phyloP scores from a whole-genome alignment of 2,888 invertebrate genomes.

The Hypena proboscidalis region DNA sequence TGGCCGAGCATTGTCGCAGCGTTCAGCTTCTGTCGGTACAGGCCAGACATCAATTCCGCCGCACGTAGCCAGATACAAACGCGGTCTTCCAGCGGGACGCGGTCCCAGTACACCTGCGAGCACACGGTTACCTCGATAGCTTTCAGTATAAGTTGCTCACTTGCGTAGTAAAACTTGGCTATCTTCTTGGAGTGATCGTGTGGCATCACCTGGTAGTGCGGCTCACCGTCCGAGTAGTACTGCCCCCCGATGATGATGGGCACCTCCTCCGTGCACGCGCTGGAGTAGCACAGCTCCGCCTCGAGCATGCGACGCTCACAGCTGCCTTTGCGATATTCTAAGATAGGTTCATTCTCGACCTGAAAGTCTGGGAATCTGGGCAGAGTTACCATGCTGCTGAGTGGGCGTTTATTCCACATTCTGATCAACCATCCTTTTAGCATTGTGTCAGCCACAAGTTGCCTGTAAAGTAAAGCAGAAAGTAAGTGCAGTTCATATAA shows the following conservation, averaged over 20 bases:
- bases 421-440: no score
- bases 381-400: constrained; percentile 87
- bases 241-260: constrained; percentile 99
- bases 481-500: no score
- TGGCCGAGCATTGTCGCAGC: constrained; percentile 99
- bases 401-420: no score
- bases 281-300: constrained; percentile 87
- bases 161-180: constrained; percentile 97
- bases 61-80: constrained; percentile 94
- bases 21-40: constrained; percentile 95
- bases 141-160: constrained; percentile 91
- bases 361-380: constrained; percentile 88
- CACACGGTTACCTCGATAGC: constrained; percentile 93
- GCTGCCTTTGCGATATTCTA: constrained; percentile 93
- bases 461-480: no score
- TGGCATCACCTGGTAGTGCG: constrained; percentile 94
- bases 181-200: constrained; percentile 95
- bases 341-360: constrained; percentile 92
- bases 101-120: constrained; percentile 95
- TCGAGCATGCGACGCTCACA: constrained; percentile 91
- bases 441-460: no score
- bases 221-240: constrained; percentile 90
- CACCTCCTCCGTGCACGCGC: constrained; percentile 90
- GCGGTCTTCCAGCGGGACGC: constrained; percentile 91
- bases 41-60: constrained; percentile 94